Evolutionary conservation across 2,888 invertebrate genomes (phyloP).

Genomic region (Mechanitis mazaeus): DNA sequence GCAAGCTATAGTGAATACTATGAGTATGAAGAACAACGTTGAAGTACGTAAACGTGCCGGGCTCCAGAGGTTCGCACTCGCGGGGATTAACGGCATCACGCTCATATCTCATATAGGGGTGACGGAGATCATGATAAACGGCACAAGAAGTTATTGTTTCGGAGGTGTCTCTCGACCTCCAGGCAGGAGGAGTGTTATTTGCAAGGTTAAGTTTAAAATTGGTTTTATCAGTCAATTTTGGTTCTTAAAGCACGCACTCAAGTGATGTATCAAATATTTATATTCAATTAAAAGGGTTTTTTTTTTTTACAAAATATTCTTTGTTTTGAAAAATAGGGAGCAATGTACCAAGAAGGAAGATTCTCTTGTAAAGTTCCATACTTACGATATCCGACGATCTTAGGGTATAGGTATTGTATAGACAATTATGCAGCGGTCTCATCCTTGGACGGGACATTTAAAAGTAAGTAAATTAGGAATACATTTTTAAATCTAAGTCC

Average conservation of each 20-base stretch:
- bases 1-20: slow-evolving; percentile 72
- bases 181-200: slow-evolving; percentile 62
- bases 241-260: not conserved
- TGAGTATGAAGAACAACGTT: slow-evolving; percentile 73
- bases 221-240: not conserved
- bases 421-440: slow-evolving; percentile 63
- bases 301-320: not conserved
- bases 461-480: slow-evolving; percentile 40
- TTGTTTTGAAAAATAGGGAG: slow-evolving; percentile 44
- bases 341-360: slow-evolving; percentile 68
- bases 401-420: slow-evolving; percentile 65
- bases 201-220: slow-evolving; percentile 48
- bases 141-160: slow-evolving; percentile 65
- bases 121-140: slow-evolving; percentile 71
- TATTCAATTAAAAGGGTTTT: not conserved
- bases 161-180: slow-evolving; percentile 67
- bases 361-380: slow-evolving; percentile 64
- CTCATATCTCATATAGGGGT: slow-evolving; percentile 68
- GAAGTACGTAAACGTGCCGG: slow-evolving; percentile 70
- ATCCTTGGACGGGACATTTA: slow-evolving; percentile 59
- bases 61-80: slow-evolving; percentile 64
- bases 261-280: too few species aligned
- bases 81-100: slow-evolving; percentile 69
- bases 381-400: slow-evolving; percentile 54
- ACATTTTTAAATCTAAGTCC: too few species aligned